Base-by-base conservation (phyloP, 2,888 invertebrate genomes). In the Tetramorium bicarinatum region DNA sequence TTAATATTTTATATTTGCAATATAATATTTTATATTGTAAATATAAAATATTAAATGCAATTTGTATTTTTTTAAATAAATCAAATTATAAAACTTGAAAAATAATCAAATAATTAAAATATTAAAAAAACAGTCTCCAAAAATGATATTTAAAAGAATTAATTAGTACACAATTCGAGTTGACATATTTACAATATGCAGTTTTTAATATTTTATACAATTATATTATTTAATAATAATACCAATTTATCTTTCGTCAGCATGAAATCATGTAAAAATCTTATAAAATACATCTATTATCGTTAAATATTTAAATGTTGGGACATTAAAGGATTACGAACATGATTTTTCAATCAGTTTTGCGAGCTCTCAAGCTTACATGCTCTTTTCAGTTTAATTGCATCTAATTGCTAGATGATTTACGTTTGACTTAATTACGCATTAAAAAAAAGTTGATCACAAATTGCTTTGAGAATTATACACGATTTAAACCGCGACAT, bases 281-380 rank as follows among this genome's bases (percentile, higher is more conserved):
- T 66, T 3, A 4, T 54, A 54, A n/a, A 44, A 4, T 41, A 38
- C 47, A 38, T 47, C 62, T 47, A 62, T 64, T 49, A 64, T 38
- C n/a, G 13, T 3, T 49, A 38, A 52, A 41, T 21, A 8, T 41
- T 66, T 54, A 41, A 52, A 13, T n/a, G n/a, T 4, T 13, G 41
- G n/a, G 29, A 77, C 67, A 77, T 67, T 54, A 67, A 67, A 41
- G 52, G 54, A 77, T 77, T 77, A 67, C n/a, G 52, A 41, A 54
- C 67, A 67, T 54, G 52, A 67, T n/a, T 77, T 67, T 54, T 54
- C 67, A 77, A 76, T 77, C 76, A 41, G 54, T 67, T 77, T 76
- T 41, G 11, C 44, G 21, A 77, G 52, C 41, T 18, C 29, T 62
- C 34, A 29, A 67, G 67, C 76, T 77, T 77, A 77, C 25, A 76